A percentile compares a stretch with the other conserved stretches of the same genome.
These are phyloP conservation scores for Atethmia centrago DNA, from an alignment of 2,888 invertebrate genomes.

Conservation along the genomic window DNA sequence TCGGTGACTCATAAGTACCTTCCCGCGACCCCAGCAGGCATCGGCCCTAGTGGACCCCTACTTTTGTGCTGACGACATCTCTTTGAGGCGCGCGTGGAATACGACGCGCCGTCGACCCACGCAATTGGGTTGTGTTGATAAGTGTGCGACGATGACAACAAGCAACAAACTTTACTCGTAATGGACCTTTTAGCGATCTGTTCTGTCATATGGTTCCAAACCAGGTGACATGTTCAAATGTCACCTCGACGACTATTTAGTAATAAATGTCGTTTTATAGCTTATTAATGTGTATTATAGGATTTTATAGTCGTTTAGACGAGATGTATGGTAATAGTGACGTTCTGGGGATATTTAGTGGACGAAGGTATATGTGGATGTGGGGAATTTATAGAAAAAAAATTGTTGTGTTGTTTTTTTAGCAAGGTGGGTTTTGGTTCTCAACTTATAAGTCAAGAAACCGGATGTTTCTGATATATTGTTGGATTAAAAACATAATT, in stretches of 20 bases:
- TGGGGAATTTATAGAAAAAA: slow-evolving; percentile 6
- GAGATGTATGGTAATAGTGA: slow-evolving; percentile 71
- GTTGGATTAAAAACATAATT: no score
- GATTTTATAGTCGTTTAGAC: slow-evolving; percentile 72
- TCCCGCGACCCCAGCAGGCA: no score
- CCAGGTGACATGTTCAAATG: slow-evolving; percentile 61
- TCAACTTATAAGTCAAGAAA: neutral
- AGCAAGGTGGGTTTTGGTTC: slow-evolving; percentile 22
- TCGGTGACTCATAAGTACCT: no score
- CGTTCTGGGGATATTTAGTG: slow-evolving; percentile 54
- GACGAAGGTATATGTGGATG: slow-evolving; percentile 3
- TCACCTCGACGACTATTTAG: slow-evolving; percentile 68
- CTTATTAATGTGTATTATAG: slow-evolving; percentile 79
- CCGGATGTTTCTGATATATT: slow-evolving; percentile 27
- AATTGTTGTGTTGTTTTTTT: slow-evolving; percentile 31
- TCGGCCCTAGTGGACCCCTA: no score
- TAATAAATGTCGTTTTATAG: slow-evolving; percentile 78
- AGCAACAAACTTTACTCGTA: neutral
- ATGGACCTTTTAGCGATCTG: slow-evolving; percentile 19
- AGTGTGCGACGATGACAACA: no score
- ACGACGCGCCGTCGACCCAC: no score
- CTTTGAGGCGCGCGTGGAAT: no score
- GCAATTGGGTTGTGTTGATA: no score
- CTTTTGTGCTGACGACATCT: no score
- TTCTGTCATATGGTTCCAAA: neutral